These are phyloP conservation scores for Rhynchotus rufescens DNA, from an alignment of 2,797 vertebrate species.

Conservation along the genomic window DNA sequence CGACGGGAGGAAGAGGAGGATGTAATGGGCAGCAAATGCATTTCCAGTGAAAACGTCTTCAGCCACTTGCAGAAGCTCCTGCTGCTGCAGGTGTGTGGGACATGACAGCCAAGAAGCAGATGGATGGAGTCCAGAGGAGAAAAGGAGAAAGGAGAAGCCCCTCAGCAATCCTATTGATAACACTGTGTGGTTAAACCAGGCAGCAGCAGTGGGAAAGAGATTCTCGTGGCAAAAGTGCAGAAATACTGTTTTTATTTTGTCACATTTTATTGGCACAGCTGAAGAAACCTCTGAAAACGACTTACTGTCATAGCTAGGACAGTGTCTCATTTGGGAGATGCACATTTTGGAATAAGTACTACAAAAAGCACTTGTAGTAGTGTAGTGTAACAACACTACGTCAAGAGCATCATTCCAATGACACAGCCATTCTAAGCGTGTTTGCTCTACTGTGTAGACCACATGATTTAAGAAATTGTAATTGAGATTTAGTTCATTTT, in stretches of 20 bases:
- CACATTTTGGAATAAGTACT: not conserved
- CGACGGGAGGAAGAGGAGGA: not conserved
- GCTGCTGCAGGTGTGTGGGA: not conserved
- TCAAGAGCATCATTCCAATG: not conserved
- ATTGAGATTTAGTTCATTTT: not conserved
- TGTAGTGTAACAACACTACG: not conserved
- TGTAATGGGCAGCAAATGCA: not conserved
- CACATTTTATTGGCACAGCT: not conserved
- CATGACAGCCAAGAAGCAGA: not conserved
- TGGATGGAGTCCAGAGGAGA: not conserved
- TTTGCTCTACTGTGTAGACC: not conserved
- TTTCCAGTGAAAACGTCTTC: not conserved
- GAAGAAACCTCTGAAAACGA: not conserved
- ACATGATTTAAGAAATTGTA: not conserved
- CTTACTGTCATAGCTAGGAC: not conserved
- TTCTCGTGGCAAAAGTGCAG: not conserved
- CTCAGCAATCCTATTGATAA: not conserved
- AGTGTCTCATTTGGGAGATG: not conserved
- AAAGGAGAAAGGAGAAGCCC: not conserved
- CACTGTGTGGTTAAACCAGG: not conserved
- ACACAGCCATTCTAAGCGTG: not conserved
- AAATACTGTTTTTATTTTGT: not conserved
- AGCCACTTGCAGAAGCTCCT: not conserved
- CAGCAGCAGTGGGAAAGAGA: not conserved
- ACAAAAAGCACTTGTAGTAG: too few relatives aligned